Evolutionary conservation across 2,888 invertebrate genomes (phyloP), one percentile per base, ranked within the genome.

Genomic region (Polydesmus complanatus): DNA sequence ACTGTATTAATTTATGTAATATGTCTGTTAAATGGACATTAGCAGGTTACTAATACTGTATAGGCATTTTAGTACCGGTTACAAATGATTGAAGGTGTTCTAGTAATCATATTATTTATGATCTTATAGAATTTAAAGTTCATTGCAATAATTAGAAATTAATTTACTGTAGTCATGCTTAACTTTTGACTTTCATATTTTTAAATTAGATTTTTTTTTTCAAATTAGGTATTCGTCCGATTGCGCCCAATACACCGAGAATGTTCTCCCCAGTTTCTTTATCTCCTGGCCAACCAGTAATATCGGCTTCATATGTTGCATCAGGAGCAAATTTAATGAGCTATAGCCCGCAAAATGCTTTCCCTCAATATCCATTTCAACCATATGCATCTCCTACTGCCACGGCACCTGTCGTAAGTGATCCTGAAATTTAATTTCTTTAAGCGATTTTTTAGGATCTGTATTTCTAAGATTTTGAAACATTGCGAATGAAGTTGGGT

Each of bases 391-490:
- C 67, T 1, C 68, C 68, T 51, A 67, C 68, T 60, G 67, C 68
- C 27, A 67, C 68, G 61, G 67, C 65, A 62, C 67, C 66, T 66
- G 69, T 69, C 66, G 69, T 70, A 64, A 64, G 67, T 65, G 37
- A 37, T 37, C 14, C 5, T 14, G 8, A 37, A 37, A 14, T 37
- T 37, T 37, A 37, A 37, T 37, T 37, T 14, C 14, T 37, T 37
- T n/a, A n/a, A n/a, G n/a, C n/a, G n/a, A n/a, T n/a, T n/a, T n/a
- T n/a, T n/a, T n/a, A n/a, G n/a, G n/a, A n/a, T n/a, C n/a, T n/a
- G n/a, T n/a, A n/a, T n/a, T n/a, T n/a, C n/a, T n/a, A n/a, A n/a
- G n/a, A n/a, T n/a, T n/a, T n/a, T n/a, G n/a, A n/a, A n/a, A n/a
- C n/a, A n/a, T n/a, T n/a, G n/a, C n/a, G n/a, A n/a, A n/a, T n/a